A percentile compares a stretch with the other conserved stretches of the same genome.
phyloP scores from a whole-genome alignment of 2,888 invertebrate genomes.

The Campoplex nolae region DNA sequence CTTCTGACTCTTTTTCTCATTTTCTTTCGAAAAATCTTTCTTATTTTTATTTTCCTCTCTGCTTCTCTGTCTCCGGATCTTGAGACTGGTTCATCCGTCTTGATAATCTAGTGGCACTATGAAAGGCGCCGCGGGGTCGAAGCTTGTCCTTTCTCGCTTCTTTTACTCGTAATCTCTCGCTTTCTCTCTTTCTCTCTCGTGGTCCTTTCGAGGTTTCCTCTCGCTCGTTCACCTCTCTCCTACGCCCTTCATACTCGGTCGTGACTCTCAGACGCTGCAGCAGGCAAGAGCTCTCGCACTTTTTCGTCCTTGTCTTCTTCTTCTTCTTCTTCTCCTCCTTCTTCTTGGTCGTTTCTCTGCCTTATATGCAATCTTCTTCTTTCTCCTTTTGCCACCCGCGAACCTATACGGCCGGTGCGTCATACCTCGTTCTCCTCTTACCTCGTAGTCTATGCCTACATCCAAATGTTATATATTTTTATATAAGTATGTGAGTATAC shows the following conservation, averaged over 20 bases:
- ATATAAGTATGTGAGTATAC: conserved; percentile 10
- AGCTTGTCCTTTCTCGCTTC: conserved; percentile 68
- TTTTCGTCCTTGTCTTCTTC: conserved; percentile 16
- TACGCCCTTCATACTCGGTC: conserved; percentile 49
- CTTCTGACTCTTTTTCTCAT: conserved; percentile 3
- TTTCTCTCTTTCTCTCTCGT: conserved; percentile 27
- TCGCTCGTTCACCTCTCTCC: conserved; percentile 4
- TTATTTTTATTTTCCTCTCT: conserved; percentile 42
- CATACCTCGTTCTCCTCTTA: conserved; percentile 29
- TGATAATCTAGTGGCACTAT: conserved; percentile 73
- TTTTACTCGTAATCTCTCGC: conserved; percentile 36
- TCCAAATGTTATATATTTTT: background rate
- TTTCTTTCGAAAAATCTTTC: conserved; percentile 16
- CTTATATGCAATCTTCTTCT: conserved; percentile 56
- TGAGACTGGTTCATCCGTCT: conserved; percentile 72
- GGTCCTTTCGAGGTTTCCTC: background rate
- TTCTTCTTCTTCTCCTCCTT: background rate
- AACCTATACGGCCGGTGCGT: conserved; percentile 47
- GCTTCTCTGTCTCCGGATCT: conserved; percentile 54
- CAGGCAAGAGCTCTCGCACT: conserved; percentile 23
- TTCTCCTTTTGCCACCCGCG: conserved; percentile 66
- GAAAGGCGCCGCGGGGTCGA: conserved; percentile 72
- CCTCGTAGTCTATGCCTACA: conserved; percentile 13
- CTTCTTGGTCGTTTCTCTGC: conserved; percentile 48
- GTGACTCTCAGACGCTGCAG: conserved; percentile 55